These are phyloP conservation scores for Strix aluco DNA, from an alignment of 2,113 vertebrate genomes.

Conservation along the genomic window DNA sequence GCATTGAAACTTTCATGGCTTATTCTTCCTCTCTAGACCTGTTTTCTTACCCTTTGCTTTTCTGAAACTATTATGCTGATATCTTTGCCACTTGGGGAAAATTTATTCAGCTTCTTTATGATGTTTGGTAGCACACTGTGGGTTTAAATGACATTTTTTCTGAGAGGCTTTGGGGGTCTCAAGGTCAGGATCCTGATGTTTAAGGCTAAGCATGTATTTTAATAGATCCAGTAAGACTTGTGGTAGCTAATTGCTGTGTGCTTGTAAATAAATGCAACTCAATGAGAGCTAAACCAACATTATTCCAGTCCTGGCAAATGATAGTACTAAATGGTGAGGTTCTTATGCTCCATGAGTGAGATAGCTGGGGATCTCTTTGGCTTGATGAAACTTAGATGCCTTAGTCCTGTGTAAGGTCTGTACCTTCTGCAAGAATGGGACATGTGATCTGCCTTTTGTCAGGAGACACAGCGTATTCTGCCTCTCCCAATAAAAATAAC, in stretches of 20 bases:
- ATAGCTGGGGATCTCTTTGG: background rate
- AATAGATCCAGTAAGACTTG: background rate
- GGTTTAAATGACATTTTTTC: background rate
- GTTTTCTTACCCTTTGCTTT: background rate
- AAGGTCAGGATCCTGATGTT: background rate
- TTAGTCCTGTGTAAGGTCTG: background rate
- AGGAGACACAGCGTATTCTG: background rate
- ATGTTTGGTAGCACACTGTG: background rate
- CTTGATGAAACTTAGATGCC: background rate
- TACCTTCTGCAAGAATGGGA: background rate
- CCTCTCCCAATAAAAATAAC: background rate
- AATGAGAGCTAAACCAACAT: background rate
- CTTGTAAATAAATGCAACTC: background rate
- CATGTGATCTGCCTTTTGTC: background rate
- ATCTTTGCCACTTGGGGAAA: background rate
- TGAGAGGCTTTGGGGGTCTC: background rate
- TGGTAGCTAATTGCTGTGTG: accelerated
- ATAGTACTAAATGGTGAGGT: background rate
- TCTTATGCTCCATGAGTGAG: background rate
- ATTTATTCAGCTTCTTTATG: background rate
- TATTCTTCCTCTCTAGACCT: background rate
- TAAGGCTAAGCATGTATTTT: background rate
- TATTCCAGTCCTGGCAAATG: background rate
- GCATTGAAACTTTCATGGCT: background rate
- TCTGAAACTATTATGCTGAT: background rate